Evolutionary conservation across 1,140 invertebrate genomes (phyloP).

Genomic region (Macrosteles quadrilineatus): DNA sequence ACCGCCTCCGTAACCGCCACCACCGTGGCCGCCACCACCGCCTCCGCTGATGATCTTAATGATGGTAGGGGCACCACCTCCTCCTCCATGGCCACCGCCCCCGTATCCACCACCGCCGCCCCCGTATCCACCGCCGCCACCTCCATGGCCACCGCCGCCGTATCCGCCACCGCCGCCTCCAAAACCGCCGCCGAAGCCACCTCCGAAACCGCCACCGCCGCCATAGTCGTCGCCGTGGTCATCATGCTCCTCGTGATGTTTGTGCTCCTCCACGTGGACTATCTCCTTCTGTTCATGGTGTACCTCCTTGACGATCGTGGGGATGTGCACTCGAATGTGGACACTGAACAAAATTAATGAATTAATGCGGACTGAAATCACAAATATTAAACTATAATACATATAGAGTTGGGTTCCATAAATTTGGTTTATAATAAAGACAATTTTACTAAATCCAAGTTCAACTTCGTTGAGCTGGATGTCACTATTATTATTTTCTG

Average conservation of each 20-base stretch:
- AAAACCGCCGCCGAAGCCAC: constrained; percentile 39
- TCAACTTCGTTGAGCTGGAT: neutral
- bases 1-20: constrained; percentile 26
- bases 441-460: neutral
- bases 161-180: constrained; percentile 26
- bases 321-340: constrained; percentile 52
- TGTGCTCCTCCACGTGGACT: constrained; percentile 44
- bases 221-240: constrained; percentile 39
- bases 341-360: no score
- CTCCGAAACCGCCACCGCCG: constrained; percentile 41
- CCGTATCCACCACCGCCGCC: constrained; percentile 23
- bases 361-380: neutral
- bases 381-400: neutral
- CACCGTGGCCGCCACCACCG: constrained; percentile 25
- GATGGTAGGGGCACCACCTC: constrained; percentile 25
- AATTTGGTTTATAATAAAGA: neutral
- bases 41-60: neutral
- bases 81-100: neutral
- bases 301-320: constrained; percentile 45
- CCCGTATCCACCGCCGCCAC: constrained; percentile 29
- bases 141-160: constrained; percentile 23
- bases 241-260: constrained; percentile 33
- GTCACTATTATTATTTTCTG: neutral
- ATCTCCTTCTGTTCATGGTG: constrained; percentile 47
- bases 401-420: neutral